Percentiles rank a stretch among this genome's conserved stretches.
These are phyloP conservation scores for Panurus biarmicus DNA, from an alignment of 2,113 vertebrate genomes.

Conservation along the genomic window DNA sequence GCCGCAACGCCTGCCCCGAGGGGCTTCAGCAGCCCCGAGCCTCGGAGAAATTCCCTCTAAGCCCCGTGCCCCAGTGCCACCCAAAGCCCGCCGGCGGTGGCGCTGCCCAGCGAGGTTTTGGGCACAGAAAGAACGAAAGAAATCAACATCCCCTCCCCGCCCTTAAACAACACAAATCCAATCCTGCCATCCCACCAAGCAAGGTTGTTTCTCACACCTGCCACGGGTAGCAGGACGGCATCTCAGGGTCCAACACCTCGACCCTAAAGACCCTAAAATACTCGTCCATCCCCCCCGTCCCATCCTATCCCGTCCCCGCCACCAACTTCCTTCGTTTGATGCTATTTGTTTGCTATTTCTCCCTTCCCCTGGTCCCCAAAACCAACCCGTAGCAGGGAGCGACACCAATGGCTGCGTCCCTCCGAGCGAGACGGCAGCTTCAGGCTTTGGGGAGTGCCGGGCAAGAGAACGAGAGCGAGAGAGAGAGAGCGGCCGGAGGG, in stretches of 20 bases:
- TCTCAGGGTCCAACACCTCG: not conserved
- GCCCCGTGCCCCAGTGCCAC: not conserved
- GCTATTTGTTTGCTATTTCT: not conserved
- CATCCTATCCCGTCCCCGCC: rapidly evolving
- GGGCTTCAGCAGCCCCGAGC: not conserved
- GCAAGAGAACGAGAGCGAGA: no score
- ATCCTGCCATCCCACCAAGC: not conserved
- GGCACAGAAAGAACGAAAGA: not conserved
- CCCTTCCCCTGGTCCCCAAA: not conserved
- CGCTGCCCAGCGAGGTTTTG: not conserved
- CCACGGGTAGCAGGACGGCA: not conserved
- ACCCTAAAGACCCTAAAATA: not conserved
- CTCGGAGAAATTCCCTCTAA: not conserved
- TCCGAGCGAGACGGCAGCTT: not conserved
- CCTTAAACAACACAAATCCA: not conserved
- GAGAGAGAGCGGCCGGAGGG: no score
- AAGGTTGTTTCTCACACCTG: not conserved
- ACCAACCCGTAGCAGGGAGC: not conserved
- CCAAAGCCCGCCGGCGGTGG: rapidly evolving
- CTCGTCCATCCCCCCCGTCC: not conserved
- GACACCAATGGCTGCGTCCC: not conserved
- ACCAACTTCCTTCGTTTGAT: rapidly evolving
- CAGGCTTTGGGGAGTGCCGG: no score
- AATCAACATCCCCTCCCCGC: no score
- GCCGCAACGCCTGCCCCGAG: rapidly evolving